Evolutionary conservation across 2,113 vertebrate species (phyloP).

Genomic region (Eulemur macaco): DNA sequence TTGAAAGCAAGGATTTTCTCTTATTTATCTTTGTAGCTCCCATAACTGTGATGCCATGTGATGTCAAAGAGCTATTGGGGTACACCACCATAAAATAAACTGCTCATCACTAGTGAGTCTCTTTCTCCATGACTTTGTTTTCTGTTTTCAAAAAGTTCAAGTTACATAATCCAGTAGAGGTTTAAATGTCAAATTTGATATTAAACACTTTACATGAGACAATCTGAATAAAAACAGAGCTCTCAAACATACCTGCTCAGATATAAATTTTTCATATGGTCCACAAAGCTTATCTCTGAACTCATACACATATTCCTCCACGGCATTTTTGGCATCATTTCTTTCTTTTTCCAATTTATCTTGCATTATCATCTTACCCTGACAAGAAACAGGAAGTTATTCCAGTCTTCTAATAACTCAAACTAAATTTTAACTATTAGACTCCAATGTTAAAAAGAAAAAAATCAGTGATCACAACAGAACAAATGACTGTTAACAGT

Average conservation of each 20-base stretch:
- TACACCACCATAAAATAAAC: background rate
- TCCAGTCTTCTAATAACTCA: background rate
- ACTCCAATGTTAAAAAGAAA: background rate
- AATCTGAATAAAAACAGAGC: background rate
- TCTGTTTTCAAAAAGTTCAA: background rate
- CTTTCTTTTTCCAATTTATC: conserved; percentile 89
- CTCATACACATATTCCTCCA: conserved; percentile 90
- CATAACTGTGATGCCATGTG: background rate
- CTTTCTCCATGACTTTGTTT: background rate
- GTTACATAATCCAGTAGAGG: background rate
- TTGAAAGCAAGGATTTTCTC: background rate
- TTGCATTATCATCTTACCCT: conserved; percentile 90
- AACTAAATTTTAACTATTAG: background rate
- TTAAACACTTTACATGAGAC: background rate
- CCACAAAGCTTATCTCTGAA: conserved; percentile 88
- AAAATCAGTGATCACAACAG: background rate
- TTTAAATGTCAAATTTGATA: background rate
- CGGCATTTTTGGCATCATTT: conserved; percentile 89
- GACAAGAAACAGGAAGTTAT: background rate
- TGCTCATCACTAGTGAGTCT: background rate
- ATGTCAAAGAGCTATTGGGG: background rate
- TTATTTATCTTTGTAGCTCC: background rate
- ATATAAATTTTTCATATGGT: conserved; percentile 85
- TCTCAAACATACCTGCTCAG: conserved; percentile 80
- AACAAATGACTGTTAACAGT: background rate